Percentiles rank a stretch among this genome's conserved stretches.
phyloP scores from a whole-genome alignment of 2,797 vertebrate genomes.

The Bradypodion pumilum region DNA sequence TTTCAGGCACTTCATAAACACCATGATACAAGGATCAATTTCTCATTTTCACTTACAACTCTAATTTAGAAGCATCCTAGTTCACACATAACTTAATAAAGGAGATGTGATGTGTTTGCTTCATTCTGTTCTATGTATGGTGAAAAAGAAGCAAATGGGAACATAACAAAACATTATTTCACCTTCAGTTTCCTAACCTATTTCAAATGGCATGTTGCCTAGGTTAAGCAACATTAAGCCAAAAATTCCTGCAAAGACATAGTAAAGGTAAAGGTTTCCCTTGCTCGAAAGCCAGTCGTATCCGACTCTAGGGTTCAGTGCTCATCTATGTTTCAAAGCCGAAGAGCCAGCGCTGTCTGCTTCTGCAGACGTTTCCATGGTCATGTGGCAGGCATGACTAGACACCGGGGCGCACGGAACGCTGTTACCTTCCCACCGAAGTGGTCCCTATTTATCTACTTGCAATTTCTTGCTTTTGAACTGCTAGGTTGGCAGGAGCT shows the following conservation, averaged over 20 bases:
- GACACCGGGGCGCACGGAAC: too few relatives aligned
- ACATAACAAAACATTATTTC: background rate
- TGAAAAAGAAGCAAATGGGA: conserved; percentile 11
- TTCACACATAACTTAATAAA: conserved; percentile 11
- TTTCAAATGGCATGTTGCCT: conserved; percentile 32
- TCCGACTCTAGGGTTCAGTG: too few relatives aligned
- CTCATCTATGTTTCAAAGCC: too few relatives aligned
- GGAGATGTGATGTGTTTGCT: background rate
- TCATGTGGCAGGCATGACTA: too few relatives aligned
- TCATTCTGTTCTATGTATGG: background rate
- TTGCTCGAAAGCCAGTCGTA: too few relatives aligned
- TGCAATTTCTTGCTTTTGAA: too few relatives aligned
- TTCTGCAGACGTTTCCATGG: too few relatives aligned
- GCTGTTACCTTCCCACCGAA: too few relatives aligned
- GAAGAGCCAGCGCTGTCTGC: too few relatives aligned
- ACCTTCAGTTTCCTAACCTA: background rate
- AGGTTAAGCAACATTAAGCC: background rate
- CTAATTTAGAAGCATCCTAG: conserved; percentile 4
- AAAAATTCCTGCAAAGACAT: background rate
- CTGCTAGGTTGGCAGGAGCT: too few relatives aligned
- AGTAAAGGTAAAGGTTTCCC: too few relatives aligned
- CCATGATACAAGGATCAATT: background rate
- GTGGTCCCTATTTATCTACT: too few relatives aligned
- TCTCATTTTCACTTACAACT: conserved; percentile 16
- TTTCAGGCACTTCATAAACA: conserved; percentile 27